Evolutionary conservation across 2,113 vertebrate species (phyloP), one percentile per base, ranked within the genome.

Genomic region (Antechinus stuartii): DNA sequence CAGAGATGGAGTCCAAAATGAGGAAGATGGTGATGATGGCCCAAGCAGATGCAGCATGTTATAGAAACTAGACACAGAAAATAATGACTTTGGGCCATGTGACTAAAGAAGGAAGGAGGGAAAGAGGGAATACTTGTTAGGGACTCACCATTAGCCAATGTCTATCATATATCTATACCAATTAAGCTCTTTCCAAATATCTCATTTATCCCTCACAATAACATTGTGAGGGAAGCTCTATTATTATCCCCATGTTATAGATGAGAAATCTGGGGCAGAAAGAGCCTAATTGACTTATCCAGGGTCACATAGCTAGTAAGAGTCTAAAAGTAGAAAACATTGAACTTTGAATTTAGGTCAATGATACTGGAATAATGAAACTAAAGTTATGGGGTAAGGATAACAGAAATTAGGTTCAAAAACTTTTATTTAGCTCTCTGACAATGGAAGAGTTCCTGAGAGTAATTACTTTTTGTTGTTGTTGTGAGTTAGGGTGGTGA

Each of bases 311-410:
- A 76, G 35, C 30, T n/a, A n/a, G 35, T 35, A 68, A 68, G 30
- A 16, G 4, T 76, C 61, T 76, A 91, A 93, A 54, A 61, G 52
- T 93, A 7, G 91, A 84, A 91, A 3, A 90, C 50, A 92, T 94
- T 96, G 30, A 91, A 90, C n/a, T 94, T 92, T 94, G 30, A 91
- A 89, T 46, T 94, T 92, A 91, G 54, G 54, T 68, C 95, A 92
- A 47, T 90, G 91, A 96, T 26, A 93, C 56, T 47, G 61, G 46
- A 89, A 95, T 95, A 90, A 90, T 54, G 7, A 93, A 94, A 90
- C 94, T 94, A 91, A 93, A 93, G 10, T 24, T 95, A 90, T 89
- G 26, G 30, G 53, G n/a, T 8, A 54, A 93, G 96, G 54, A 97
- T 94, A 96, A 95, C 94, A 84, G 55, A 55, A 92, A 55, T 94